A percentile compares a stretch with the other conserved stretches of the same genome.
phyloP scores from a whole-genome alignment of 2,113 vertebrate genomes.

The Axis porcinus region DNA sequence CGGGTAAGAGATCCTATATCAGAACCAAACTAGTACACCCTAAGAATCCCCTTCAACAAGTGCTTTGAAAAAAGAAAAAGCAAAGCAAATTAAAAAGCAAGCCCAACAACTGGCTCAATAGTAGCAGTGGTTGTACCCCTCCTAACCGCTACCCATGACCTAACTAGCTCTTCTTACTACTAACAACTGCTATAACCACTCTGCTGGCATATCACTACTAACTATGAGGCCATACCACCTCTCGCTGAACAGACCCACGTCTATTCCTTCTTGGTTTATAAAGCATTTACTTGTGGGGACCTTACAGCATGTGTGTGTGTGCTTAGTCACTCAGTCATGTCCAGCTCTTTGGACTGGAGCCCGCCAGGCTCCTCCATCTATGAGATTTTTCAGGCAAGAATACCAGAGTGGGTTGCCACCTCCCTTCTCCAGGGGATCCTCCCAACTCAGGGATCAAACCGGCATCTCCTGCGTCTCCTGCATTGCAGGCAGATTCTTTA shows the following conservation, averaged over 20 bases:
- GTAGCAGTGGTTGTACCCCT: not conserved
- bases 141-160: not conserved
- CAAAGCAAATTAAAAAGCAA: not conserved
- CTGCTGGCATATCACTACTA: not conserved
- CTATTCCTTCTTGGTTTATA: not conserved
- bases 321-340: not conserved
- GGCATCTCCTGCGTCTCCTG: not conserved
- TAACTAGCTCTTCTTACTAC: not conserved
- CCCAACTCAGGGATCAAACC: not conserved
- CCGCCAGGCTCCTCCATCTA: not conserved
- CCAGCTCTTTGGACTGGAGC: not conserved
- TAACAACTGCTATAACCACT: accelerated
- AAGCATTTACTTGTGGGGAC: not conserved
- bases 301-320: not conserved
- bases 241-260: not conserved
- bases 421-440: not conserved
- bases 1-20: not conserved
- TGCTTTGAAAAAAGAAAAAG: not conserved
- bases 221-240: not conserved
- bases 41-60: not conserved
- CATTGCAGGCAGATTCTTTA: not conserved
- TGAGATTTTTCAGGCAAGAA: not conserved
- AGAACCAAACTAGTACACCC: not conserved
- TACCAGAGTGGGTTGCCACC: not conserved
- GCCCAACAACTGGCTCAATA: not conserved